Evolutionary conservation across 64 coral and sea anemone species (phyloP), one percentile per base, ranked within the genome.

Genomic region (Stichodactyla helianthus): DNA sequence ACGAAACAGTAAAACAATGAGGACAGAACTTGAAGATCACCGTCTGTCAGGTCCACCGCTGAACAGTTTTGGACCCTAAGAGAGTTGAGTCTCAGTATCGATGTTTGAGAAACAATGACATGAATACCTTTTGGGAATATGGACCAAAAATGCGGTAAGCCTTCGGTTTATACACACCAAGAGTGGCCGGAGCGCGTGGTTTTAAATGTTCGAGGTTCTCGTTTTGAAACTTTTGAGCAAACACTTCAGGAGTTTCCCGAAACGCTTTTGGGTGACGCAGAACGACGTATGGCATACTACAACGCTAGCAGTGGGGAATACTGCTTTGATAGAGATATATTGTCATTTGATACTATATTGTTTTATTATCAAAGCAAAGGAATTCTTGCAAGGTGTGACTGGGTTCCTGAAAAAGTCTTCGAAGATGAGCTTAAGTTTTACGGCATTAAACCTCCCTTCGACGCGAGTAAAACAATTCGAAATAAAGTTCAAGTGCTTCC

Each of bases 311-410:
- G 11, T n/a, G 74, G 88, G n/a, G 78, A 85, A 26, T 95, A 88
- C 51, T 91, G 59, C 54, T 89, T 95, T 14, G 80, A 95, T 50
- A 82, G 93, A 44, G 86, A 95, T 82, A 84, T 54, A 8, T 64
- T 79, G 10, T 53, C 86, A 54, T 95, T 95, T 51, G 89, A 95
- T 56, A 82, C 89, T 12, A 95, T 95, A 26, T 59, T 95, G 18
- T 95, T 95, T 31, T 95, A 88, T 57, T 95, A 95, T 27, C 93
- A 95, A 50, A 91, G 88, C 20, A 71, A 91, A 26, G 93, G 93
- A 8, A 95, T 91, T 16, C 87, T 95, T 14, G 15, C 86, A 15
- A 57, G 86, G 59, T 89, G 89, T 15, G 58, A 71, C 22, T 77
- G 71, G 17, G 52, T 95, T 6, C 55, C 93, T 15, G 59, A 91